Conservation (phyloP, 2,797 vertebrate genomes). For the Phrynocephalus vlangalii region DNA sequence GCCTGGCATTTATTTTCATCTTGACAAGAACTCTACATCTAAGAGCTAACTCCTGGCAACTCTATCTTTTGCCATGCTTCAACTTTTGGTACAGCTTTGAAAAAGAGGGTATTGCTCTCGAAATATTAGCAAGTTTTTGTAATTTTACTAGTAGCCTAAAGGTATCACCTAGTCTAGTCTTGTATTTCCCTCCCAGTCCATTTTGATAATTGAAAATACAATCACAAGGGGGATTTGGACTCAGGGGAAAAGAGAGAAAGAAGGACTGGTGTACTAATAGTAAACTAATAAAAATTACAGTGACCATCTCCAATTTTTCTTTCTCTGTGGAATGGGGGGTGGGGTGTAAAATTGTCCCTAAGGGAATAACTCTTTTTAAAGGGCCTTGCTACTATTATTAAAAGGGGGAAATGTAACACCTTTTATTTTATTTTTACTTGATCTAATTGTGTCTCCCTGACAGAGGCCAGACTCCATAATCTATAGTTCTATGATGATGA, state of each 20-base stretch:
- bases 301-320: constrained; percentile 25
- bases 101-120: too few species aligned
- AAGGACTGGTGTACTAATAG: constrained; percentile 3
- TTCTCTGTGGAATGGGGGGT: neutral
- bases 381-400: neutral
- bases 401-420: neutral
- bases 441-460: neutral
- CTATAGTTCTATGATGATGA: neutral
- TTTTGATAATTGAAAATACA: neutral
- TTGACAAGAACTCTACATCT: too few species aligned
- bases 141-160: too few species aligned
- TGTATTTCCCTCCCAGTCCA: constrained; percentile 14
- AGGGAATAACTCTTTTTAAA: neutral
- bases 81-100: too few species aligned
- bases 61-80: too few species aligned
- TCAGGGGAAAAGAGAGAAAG: neutral
- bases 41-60: too few species aligned
- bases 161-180: too few species aligned
- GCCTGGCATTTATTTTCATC: too few species aligned
- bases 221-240: neutral
- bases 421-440: too few species aligned
- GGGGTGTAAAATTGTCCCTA: neutral
- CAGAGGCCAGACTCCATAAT: too few species aligned
- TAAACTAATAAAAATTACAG: neutral
- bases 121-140: too few species aligned